Conservation (phyloP, 2,797 vertebrate species). For the Bucorvus abyssinicus region DNA sequence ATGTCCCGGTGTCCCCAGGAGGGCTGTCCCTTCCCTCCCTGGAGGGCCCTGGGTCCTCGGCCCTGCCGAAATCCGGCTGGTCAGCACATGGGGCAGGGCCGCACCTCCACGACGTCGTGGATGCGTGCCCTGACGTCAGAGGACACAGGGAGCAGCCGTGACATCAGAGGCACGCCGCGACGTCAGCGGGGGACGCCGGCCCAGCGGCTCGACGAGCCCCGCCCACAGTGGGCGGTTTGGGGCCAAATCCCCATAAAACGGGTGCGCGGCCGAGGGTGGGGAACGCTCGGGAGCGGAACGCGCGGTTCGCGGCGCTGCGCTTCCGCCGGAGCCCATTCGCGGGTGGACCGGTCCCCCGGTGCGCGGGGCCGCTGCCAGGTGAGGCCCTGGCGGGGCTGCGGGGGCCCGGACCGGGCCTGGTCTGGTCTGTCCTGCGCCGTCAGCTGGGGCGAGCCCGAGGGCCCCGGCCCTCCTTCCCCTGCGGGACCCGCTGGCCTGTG, state of each 20-base stretch:
- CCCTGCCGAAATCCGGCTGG: no score
- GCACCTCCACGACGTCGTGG: no score
- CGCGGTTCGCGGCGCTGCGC: accelerated
- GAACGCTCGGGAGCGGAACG: background rate
- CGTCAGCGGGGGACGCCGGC: background rate
- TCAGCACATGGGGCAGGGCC: no score
- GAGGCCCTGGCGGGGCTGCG: background rate
- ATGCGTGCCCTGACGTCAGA: no score
- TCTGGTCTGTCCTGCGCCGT: background rate
- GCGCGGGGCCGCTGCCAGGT: background rate
- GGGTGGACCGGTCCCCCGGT: background rate
- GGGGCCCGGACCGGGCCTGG: background rate
- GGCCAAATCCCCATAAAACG: background rate
- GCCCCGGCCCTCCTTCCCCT: background rate
- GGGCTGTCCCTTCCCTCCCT: background rate
- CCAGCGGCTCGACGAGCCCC: accelerated
- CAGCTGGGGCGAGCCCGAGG: no score
- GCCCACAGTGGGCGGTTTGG: background rate
- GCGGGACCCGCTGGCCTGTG: background rate
- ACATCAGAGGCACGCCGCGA: background rate
- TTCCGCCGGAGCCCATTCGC: background rate
- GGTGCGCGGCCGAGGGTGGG: accelerated
- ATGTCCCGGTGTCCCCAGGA: background rate
- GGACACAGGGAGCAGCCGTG: no score
- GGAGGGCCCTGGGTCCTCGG: no score